Percentiles rank a stretch among this genome's conserved stretches.
Evolutionary conservation across 2,888 invertebrate species (phyloP).

Genomic region (Mythimna ferrago): DNA sequence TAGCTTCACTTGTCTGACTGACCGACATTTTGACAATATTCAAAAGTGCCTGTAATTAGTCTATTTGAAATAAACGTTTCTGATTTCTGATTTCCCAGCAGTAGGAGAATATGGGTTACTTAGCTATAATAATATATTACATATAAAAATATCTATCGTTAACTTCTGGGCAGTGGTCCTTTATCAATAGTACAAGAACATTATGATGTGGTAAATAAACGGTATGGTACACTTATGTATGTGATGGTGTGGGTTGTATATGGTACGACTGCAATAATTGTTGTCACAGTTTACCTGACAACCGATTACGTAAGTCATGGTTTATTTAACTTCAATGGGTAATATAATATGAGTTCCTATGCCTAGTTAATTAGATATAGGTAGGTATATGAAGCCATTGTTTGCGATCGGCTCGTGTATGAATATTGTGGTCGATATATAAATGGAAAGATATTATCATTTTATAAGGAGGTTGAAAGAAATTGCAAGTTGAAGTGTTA

Average conservation of each 20-base stretch:
- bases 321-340: slow-evolving; percentile 67
- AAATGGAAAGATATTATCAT: slow-evolving; percentile 32
- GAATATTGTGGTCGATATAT: slow-evolving; percentile 43
- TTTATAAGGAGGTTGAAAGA: slow-evolving; percentile 21
- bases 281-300: slow-evolving; percentile 66
- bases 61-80: too few relatives aligned
- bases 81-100: too few relatives aligned
- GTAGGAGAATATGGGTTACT: too few relatives aligned
- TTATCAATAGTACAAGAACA: neutral
- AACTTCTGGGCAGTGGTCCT: neutral
- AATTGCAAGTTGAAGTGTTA: neutral
- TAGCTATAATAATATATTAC: neutral
- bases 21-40: too few relatives aligned
- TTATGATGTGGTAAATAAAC: slow-evolving; percentile 21
- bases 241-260: slow-evolving; percentile 49
- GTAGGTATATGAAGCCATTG: slow-evolving; percentile 48
- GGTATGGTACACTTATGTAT: slow-evolving; percentile 18
- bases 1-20: too few relatives aligned
- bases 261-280: slow-evolving; percentile 58
- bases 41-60: too few relatives aligned
- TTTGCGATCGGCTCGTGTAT: slow-evolving; percentile 54
- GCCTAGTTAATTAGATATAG: slow-evolving; percentile 47
- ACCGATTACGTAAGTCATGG: slow-evolving; percentile 70
- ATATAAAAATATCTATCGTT: slow-evolving; percentile 2
- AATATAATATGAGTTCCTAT: slow-evolving; percentile 57